Conservation (phyloP, 2,113 vertebrate genomes). For the Gulo gulo region DNA sequence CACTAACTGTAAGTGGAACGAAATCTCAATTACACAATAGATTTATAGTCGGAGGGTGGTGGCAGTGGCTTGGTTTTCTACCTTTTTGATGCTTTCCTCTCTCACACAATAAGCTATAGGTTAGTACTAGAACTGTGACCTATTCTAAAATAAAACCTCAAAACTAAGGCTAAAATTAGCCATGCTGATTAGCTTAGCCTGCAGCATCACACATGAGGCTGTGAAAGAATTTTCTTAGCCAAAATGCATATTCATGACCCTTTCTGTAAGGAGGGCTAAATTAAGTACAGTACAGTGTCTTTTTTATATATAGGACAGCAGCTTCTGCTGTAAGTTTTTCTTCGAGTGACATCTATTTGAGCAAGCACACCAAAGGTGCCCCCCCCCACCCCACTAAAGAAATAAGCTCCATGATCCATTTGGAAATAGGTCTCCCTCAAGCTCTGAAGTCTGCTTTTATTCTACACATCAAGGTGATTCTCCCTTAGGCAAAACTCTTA, state of each 20-base stretch:
- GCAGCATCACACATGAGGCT: slow-evolving; percentile 53
- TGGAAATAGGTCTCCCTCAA: neutral
- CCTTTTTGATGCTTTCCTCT: neutral
- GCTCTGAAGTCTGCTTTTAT: neutral
- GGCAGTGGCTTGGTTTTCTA: neutral
- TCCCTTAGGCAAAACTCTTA: slow-evolving; percentile 27
- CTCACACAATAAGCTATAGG: neutral
- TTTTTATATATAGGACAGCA: slow-evolving; percentile 18
- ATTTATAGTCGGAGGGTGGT: neutral
- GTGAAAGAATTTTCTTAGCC: slow-evolving; percentile 60
- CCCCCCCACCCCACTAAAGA: neutral
- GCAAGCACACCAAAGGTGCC: neutral
- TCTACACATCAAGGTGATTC: neutral
- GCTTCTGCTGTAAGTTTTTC: neutral
- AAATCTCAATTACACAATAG: neutral
- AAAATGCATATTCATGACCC: slow-evolving; percentile 76
- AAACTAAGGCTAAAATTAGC: slow-evolving; percentile 66
- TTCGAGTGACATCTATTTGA: slow-evolving; percentile 6
- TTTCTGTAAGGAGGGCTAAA: slow-evolving; percentile 57
- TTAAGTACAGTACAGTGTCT: slow-evolving; percentile 42
- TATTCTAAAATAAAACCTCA: slow-evolving; percentile 68
- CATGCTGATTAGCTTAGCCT: slow-evolving; percentile 55
- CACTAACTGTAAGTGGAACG: neutral
- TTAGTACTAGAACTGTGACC: slow-evolving; percentile 28
- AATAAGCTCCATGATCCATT: neutral